phyloP scores from a whole-genome alignment of 2,113 vertebrate species.

The Rhagologus leucostigma region DNA sequence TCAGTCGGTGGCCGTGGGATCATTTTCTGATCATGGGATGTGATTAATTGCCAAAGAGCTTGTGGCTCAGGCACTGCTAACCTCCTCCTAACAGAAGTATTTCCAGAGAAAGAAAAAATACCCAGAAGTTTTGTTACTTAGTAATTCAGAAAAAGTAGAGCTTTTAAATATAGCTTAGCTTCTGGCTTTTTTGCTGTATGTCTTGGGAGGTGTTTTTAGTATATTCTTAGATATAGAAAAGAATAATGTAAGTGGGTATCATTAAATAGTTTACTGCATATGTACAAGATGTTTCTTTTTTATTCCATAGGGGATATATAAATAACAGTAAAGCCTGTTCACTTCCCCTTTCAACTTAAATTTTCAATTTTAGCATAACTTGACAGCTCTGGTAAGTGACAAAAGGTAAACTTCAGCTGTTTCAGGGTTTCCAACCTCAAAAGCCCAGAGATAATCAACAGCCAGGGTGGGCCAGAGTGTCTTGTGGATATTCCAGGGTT shows the following conservation, averaged over 20 bases:
- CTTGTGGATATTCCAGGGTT: background rate
- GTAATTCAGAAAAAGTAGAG: background rate
- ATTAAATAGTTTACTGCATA: conserved; percentile 4
- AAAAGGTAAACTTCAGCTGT: background rate
- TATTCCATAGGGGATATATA: background rate
- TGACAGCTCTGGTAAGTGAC: conserved; percentile 3
- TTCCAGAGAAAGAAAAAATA: background rate
- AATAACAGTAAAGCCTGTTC: conserved; percentile 18
- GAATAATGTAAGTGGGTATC: background rate
- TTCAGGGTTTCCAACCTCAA: background rate
- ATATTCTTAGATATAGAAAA: background rate
- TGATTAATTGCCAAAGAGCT: background rate
- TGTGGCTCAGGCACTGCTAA: background rate
- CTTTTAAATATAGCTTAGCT: background rate
- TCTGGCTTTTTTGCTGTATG: background rate
- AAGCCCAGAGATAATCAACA: background rate
- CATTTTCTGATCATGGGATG: background rate
- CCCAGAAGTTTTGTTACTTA: background rate
- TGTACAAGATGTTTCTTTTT: background rate
- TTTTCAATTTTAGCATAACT: conserved; percentile 32
- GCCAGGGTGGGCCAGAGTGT: background rate
- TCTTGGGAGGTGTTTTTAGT: background rate
- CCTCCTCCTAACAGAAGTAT: background rate
- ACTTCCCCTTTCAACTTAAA: background rate
- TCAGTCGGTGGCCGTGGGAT: background rate